phyloP scores from a whole-genome alignment of 2,888 invertebrate species.

The Miltochrista miniata region DNA sequence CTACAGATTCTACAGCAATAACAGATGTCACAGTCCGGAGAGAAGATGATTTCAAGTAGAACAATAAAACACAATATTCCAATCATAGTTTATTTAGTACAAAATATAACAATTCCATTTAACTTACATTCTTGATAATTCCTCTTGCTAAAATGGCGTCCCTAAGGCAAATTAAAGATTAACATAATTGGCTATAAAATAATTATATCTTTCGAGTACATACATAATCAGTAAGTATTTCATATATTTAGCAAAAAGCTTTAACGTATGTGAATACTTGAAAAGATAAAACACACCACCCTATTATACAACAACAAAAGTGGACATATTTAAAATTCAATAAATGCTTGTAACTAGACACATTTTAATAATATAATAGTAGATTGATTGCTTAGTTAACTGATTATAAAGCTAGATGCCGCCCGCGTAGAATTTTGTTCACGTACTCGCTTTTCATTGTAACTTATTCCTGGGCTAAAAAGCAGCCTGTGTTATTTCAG shows the following conservation, averaged over 20 bases:
- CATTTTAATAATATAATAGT: no score
- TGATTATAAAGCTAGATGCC: no score
- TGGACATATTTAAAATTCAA: no score
- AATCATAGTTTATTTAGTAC: slow-evolving; percentile 68
- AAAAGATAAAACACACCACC: slow-evolving; percentile 3
- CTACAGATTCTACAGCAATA: no score
- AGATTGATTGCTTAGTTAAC: no score
- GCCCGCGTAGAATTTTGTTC: no score
- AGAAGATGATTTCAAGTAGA: no score
- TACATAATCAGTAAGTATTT: not conserved
- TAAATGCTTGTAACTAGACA: no score
- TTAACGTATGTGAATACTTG: slow-evolving; percentile 2
- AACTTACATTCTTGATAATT: slow-evolving; percentile 55
- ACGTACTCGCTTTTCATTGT: no score
- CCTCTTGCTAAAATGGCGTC: slow-evolving; percentile 41
- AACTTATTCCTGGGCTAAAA: no score
- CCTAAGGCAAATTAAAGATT: slow-evolving; percentile 23
- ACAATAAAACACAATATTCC: slow-evolving; percentile 11
- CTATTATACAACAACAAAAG: not conserved
- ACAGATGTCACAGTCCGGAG: no score
- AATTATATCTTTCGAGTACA: slow-evolving; percentile 4
- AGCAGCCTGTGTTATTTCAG: no score
- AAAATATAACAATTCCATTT: slow-evolving; percentile 74
- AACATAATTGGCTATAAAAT: slow-evolving; percentile 17
- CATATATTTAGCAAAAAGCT: not conserved